Evolutionary conservation across 2,797 vertebrate genomes (phyloP), one percentile per base, ranked within the genome.

Genomic region (Phoxinus dragarum): DNA sequence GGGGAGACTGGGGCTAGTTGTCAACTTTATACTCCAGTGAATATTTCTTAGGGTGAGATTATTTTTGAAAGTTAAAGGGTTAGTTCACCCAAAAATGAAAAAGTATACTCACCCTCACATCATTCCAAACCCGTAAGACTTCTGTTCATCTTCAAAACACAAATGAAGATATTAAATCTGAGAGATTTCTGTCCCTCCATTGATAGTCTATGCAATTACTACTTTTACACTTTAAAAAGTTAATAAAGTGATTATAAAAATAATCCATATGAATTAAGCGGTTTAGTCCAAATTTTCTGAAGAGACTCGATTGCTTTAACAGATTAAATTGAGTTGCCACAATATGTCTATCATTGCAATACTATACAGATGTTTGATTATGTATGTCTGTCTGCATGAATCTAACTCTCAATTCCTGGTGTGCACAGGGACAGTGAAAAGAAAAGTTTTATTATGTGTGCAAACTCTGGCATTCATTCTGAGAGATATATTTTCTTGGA

Each of bases 401-500:
- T 7, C 86, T 6, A 16, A 75, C 34, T 21, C 34, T 64, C 27
- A 64, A 36, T 82, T 64, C 16, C 23, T 82, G 52, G 4, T 71
- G 27, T 66, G 31, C 3, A 61, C 66, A 84, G 75, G 75, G 52
- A 84, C 75, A 36, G 8, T 77, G 38, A 44, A 78, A 36, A 42
- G 11, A 78, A 69, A n/a, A 0, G 0, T 11, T 11, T n/a, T 19
- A n/a, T 23, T 16, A 2, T 21, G 27, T 2, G 1, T 47, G 1
- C 0, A 0, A 44, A 56, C 11, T 42, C 6, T 38, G 49, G 19
- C 36, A 67, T 21, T 6, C 6, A 0, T 2, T 44, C 36, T 38
- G 2, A 27, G 7, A 54, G 3, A 83, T 1, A 27, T 3, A 10
- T 88, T 31, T 14, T 36, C 61, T 54, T 89, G 54, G 90, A 90